These are phyloP conservation scores for Ciconia boyciana DNA, from an alignment of 2,113 vertebrate species.

Conservation along the genomic window DNA sequence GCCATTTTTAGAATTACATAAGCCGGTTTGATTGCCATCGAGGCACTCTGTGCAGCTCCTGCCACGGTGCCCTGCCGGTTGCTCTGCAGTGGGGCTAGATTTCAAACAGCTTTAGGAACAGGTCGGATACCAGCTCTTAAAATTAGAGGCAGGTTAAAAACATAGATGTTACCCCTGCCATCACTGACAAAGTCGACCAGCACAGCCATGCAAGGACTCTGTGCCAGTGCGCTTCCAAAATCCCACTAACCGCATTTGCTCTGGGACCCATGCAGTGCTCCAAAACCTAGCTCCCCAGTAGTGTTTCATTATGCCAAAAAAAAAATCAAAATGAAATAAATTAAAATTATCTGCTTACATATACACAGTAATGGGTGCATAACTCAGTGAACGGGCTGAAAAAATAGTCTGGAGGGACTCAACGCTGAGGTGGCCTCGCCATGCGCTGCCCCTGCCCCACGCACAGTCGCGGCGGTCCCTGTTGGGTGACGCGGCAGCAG, in stretches of 20 bases:
- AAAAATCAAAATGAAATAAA: background rate
- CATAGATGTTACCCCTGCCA: background rate
- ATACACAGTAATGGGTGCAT: rapidly evolving
- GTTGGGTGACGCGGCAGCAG: background rate
- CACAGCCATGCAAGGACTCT: background rate
- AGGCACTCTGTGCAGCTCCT: slow-evolving; percentile 46
- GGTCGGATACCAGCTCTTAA: background rate
- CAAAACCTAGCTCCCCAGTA: background rate
- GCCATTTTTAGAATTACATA: slow-evolving; percentile 68
- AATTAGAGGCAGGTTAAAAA: background rate
- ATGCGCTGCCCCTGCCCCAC: background rate
- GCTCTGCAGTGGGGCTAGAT: background rate
- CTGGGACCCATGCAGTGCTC: background rate
- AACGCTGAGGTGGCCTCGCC: background rate
- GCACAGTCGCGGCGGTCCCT: rapidly evolving
- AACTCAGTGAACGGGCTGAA: background rate
- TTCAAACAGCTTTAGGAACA: slow-evolving; percentile 18
- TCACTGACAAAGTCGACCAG: background rate
- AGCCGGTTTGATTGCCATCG: slow-evolving; percentile 46
- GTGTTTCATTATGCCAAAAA: background rate
- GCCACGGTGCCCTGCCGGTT: background rate
- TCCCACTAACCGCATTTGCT: background rate
- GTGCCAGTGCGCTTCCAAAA: background rate
- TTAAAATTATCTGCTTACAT: background rate
- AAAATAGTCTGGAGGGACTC: background rate